phyloP scores from a whole-genome alignment of 2,888 invertebrate species.

The Hydroisotoma schaefferi region DNA sequence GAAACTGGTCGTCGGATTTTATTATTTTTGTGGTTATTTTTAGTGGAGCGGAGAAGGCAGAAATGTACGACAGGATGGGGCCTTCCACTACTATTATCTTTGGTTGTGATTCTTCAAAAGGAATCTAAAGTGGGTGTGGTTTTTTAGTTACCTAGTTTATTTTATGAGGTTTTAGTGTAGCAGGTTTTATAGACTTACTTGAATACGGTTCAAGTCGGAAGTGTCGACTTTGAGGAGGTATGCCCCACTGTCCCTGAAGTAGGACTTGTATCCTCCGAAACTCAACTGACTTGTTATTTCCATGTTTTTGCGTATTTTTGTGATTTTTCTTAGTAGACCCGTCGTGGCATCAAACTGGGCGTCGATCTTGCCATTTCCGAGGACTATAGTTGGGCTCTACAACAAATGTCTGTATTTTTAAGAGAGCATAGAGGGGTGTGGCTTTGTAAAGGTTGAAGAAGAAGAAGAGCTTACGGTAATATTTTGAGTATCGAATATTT shows the following conservation, averaged over 20 bases:
- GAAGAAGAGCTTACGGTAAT: no score
- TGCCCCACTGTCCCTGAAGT: conserved; percentile 90
- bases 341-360: background rate
- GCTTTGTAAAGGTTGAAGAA: no score
- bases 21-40: conserved; percentile 67
- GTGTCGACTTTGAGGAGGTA: conserved; percentile 93
- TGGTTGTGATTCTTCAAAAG: conserved; percentile 58
- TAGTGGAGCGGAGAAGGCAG: conserved; percentile 71
- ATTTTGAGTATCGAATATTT: no score
- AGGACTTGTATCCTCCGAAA: conserved; percentile 85
- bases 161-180: no score
- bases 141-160: no score
- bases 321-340: conserved; percentile 76
- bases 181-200: no score
- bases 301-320: conserved; percentile 68
- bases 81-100: conserved; percentile 82
- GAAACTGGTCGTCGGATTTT: conserved; percentile 62
- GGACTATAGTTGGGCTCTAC: background rate
- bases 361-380: background rate
- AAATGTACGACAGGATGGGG: conserved; percentile 75
- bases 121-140: no score
- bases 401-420: no score
- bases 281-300: conserved; percentile 73
- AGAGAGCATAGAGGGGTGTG: no score
- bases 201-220: no score